A percentile compares a stretch with the other conserved stretches of the same genome.
Evolutionary conservation across 2,113 vertebrate genomes (phyloP).

Genomic region (Scomber colias): DNA sequence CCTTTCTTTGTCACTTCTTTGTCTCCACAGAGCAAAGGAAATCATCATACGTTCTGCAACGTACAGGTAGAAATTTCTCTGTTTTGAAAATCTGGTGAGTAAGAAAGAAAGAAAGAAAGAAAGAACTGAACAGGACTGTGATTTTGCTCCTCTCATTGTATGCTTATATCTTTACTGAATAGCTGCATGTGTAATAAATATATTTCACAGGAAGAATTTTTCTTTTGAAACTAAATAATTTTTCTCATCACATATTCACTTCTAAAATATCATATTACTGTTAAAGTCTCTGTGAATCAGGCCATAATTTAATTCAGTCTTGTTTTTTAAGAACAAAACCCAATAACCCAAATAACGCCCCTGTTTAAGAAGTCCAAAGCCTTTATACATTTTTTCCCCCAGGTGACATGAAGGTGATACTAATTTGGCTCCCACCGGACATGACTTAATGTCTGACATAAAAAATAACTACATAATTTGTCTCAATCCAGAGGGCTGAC

Average conservation of each 20-base stretch:
- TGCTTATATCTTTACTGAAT: not conserved
- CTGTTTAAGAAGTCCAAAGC: slow-evolving; percentile 49
- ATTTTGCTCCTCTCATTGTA: no score
- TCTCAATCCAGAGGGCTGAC: slow-evolving; percentile 85
- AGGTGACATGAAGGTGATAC: slow-evolving; percentile 82
- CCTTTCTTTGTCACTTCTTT: not conserved
- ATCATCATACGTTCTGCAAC: not conserved
- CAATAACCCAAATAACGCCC: slow-evolving; percentile 35
- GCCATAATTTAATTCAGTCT: not conserved
- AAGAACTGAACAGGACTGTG: not conserved
- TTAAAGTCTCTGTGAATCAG: slow-evolving; percentile 4
- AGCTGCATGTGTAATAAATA: not conserved
- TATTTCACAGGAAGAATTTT: not conserved
- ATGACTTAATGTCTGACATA: slow-evolving; percentile 84
- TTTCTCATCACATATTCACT: not conserved
- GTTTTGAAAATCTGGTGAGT: not conserved
- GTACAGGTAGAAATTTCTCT: not conserved
- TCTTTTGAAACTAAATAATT: not conserved
- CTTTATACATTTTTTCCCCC: slow-evolving; percentile 56
- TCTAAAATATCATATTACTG: not conserved
- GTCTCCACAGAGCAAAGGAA: not conserved
- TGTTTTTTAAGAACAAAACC: slow-evolving; percentile 29
- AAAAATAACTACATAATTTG: slow-evolving; percentile 86
- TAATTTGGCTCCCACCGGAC: slow-evolving; percentile 78
- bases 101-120: not conserved